Evolutionary conservation across 2,113 vertebrate genomes (phyloP), one percentile per base, ranked within the genome.

Genomic region (Cryptoleucopteryx plumbea): DNA sequence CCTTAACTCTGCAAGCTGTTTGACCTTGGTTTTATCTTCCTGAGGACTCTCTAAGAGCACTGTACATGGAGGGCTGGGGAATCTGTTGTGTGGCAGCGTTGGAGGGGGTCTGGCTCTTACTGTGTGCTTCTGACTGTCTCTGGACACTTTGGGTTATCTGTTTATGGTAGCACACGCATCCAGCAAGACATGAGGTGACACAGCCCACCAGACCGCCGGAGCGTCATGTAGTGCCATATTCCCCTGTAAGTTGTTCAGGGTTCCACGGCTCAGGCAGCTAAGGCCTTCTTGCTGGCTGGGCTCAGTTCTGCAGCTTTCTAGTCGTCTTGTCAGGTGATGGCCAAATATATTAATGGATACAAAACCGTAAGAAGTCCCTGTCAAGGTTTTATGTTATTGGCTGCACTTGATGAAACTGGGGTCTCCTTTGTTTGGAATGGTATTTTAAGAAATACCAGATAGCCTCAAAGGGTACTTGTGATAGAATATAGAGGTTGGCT

Each of bases 261-360:
- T 53, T 59, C 43, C 1, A 1, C 1, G 6, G 48, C 27, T 72
- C 7, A 0, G 27, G 43, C n/a, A n/a, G 27, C 20, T 10, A 20
- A 52, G 63, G 27, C 6, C 38, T 4, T 34, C 31, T 82, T 2
- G 15, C 31, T 59, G 50, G 6, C n/a, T 27, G 18, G 34, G n/a
- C 50, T 90, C 26, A 52, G 13, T 45, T 72, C 31, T 34, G 16
- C 11, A 7, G 58, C 16, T 72, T 71, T 77, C 34, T 40, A 16
- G 11, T 25, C 3, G 0, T 45, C 43, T 42, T 18, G 59, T 42
- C 18, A 23, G 61, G 74, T 74, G 67, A 22, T 48, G 29, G 21
- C 34, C 9, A 23, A 32, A 31, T 6, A 15, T 43, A 26, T 27
- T 20, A 6, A 31, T 27, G 32, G 71, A 50, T 52, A 11, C 11